Base-by-base conservation (phyloP, 92 coral and sea anemone genomes). In the Plumapathes pennacea region DNA sequence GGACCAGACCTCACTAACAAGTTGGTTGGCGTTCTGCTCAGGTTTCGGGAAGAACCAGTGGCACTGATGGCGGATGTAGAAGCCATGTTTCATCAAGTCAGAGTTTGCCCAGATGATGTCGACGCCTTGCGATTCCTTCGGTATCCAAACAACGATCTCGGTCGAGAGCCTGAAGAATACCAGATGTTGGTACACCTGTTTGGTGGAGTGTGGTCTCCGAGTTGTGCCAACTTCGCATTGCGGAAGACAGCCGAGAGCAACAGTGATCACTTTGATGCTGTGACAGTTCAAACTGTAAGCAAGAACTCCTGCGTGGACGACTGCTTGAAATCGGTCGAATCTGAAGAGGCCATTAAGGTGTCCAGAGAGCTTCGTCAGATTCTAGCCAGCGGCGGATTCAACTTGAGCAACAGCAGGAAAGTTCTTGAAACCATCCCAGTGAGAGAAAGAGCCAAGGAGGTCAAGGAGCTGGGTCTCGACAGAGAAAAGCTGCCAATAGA, bases 71-170 rank as follows among this genome's bases (percentile, higher is more conserved):
- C 76, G 0, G 78, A 74, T 34, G 39, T 81, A 14, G 83, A 74
- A 63, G 62, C 78, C 37, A 81, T 74, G 83, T 81, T 65, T 53
- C 73, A 81, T 38, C 78, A 74, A 19, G 71, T 81, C 21, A 62
- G 60, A 30, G 78, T 58, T 30, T 34, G 23, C 10, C 66, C 66
- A 15, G 63, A 72, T 31, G 81, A 80, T 34, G 50, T 56, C 15
- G 81, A 80, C 44, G 80, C 74, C 1, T 39, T 72, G 25, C 57
- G 81, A 0, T 80, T 72, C 54, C 60, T 72, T 12, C 72, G 86
- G 81, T 80, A 40, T 57, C 80, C 85, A 2, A 24, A 61, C 31
- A 62, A 47, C 24, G 77, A 77, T 31, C 12, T 54, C 0, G 25
- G 29, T 23, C 9, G 18, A 23, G 32, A 36, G 2, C 85, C 78